Base-by-base conservation (phyloP, 2,113 vertebrate species). In the Brachirus orientalis region DNA sequence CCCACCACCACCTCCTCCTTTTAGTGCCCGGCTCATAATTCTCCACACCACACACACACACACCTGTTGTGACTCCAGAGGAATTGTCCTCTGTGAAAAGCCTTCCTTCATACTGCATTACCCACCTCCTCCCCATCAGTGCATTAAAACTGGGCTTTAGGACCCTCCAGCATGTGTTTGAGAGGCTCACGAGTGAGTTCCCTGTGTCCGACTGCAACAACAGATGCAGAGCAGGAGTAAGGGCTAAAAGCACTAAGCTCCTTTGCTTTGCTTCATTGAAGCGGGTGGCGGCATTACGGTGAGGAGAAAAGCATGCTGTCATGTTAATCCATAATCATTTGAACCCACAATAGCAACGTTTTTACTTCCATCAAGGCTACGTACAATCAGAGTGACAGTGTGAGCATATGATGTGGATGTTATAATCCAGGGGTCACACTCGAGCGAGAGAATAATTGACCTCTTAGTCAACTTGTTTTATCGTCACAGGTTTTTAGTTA, bases 31-130 rank as follows among this genome's bases (percentile, higher is more conserved):
- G 72, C 86, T 85, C 72, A 80, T 83, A 87, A 87, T 72, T 73
- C 88, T 65, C 37, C 57, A 44, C 79, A 69, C 28, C 52, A 82
- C 79, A 77, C 45, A 62, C 63, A 67, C 72, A 82, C 84, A 87
- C 82, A 85, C 88, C 84, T 89, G 85, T 88, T 88, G 82, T 86
- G 86, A 86, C 89, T 90, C 86, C 72, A 68, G 75, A 87, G 86
- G 84, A 90, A 90, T 85, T 86, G 88, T 86, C 78, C 83, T 79
- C 77, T 75, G 65, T 79, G 63, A 58, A 85, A 86, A 80, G 77
- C 76, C 61, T 83, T 76, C 69, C 67, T 74, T 74, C 60, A 84
- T 78, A 67, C 69, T 75, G 82, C 54, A 83, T 78, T 72, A 63
- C 62, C 74, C 51, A 63, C 67, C 71, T 47, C 41, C 14, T 38